Base-by-base conservation (phyloP, 1,140 invertebrate species). In the Psilanteris sp. region DNA sequence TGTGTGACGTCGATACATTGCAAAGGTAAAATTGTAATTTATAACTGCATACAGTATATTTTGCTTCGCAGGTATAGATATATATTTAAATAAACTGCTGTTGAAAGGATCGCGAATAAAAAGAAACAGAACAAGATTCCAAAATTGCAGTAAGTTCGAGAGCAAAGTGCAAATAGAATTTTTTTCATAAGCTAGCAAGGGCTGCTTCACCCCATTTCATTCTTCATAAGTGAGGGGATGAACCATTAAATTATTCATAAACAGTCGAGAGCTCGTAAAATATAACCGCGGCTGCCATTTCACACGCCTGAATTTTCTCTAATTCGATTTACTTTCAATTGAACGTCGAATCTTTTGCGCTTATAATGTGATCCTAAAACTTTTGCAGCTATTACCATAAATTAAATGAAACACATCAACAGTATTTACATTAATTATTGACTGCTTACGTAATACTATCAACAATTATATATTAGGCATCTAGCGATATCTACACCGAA, bases 201-300 rank as follows among this genome's bases (percentile, higher is more conserved):
- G 44, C 36, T 34, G 44, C 36, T 52, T 37, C 37, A 7, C 55
- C 55, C 67, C 14, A 32, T 71, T 54, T 71, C 34, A 62, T 52
- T 64, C 62, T 50, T 70, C 74, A 64, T 71, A 76, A 72, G 75
- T 61, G 64, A 78, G 62, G 77, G 83, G 61, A 57, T 36, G 74
- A 68, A 66, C 74, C 67, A 71, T 77, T 83, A 81, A 83, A 84
- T 83, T 83, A 84, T 84, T 84, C 82, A 84, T 83, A 83, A 79
- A 81, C 79, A 82, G 78, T 77, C 80, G 61, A 78, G 79, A 79
- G 81, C 72, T 84, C 80, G 81, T 84, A 82, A 82, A 83, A 80
- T 82, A 81, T 81, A 78, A 83, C 77, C 79, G 59, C 52, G 57
- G 29, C 39, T 79, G 79, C 64, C 62, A 78, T 82, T 79, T 77